Conservation (phyloP, 2,888 invertebrate species). For the Eugnorisma glareosa region DNA sequence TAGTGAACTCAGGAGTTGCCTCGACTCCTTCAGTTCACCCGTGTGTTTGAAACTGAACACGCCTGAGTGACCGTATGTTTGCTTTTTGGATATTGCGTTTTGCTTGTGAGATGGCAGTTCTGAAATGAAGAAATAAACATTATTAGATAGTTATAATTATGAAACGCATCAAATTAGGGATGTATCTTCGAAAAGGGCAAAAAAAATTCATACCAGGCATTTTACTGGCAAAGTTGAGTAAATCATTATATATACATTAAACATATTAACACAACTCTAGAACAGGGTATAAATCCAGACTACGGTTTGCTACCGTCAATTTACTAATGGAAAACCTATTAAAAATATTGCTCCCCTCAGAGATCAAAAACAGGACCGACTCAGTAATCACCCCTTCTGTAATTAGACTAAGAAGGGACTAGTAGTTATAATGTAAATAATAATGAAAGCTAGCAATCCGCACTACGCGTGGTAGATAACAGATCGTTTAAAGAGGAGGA, state of each 20-base stretch:
- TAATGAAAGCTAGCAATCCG: background rate
- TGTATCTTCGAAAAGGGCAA: background rate
- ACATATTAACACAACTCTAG: background rate
- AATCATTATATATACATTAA: background rate
- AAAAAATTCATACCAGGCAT: too few species aligned
- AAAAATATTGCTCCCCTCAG: background rate
- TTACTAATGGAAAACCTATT: background rate
- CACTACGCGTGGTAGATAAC: background rate
- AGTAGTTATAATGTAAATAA: background rate
- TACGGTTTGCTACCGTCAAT: background rate
- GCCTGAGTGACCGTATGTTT: conserved; percentile 97
- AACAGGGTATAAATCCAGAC: background rate
- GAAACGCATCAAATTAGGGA: background rate
- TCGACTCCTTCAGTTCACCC: conserved; percentile 93
- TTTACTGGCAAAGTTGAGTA: background rate
- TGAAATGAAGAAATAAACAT: background rate
- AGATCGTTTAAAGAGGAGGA: background rate
- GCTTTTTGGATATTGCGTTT: conserved; percentile 94
- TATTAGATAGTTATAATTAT: background rate
- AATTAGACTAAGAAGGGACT: background rate
- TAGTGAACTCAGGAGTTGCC: conserved; percentile 93
- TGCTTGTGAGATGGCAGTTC: conserved; percentile 35
- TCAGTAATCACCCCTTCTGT: background rate
- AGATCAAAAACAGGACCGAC: background rate
- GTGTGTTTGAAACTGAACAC: conserved; percentile 97